phyloP scores from a whole-genome alignment of 2,797 vertebrate genomes.

The Hypotaenidia philippensis region DNA sequence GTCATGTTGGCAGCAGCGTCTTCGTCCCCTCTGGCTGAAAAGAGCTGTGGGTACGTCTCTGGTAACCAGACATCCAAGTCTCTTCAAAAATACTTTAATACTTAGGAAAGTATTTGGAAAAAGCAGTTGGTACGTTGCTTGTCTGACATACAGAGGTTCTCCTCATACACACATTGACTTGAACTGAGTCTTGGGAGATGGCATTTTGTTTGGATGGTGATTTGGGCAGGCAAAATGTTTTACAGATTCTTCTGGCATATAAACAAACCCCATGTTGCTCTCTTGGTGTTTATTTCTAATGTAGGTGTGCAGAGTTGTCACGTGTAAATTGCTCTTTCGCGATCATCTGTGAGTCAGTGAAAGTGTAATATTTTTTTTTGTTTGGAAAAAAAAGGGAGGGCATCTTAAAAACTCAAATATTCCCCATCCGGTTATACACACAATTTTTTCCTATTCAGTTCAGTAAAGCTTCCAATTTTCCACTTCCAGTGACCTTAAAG shows the following conservation, averaged over 20 bases:
- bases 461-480: conserved; percentile 54
- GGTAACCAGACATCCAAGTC: neutral
- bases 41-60: rapidly evolving
- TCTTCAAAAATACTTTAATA: neutral
- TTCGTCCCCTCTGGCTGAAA: neutral
- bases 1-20: neutral
- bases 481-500: conserved; percentile 55
- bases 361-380: neutral
- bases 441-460: conserved; percentile 49
- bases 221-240: neutral
- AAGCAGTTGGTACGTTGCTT: neutral
- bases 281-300: neutral
- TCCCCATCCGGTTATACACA: conserved; percentile 31
- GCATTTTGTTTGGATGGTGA: neutral
- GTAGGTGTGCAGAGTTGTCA: neutral
- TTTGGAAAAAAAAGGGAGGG: neutral
- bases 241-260: neutral
- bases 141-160: neutral
- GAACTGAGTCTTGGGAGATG: neutral
- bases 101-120: neutral
- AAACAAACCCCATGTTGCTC: neutral
- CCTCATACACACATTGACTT: rapidly evolving
- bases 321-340: neutral
- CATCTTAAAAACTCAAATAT: conserved; percentile 23
- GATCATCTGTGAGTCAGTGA: neutral